Conservation (phyloP, 2,113 vertebrate genomes). For the Clupea harengus region DNA sequence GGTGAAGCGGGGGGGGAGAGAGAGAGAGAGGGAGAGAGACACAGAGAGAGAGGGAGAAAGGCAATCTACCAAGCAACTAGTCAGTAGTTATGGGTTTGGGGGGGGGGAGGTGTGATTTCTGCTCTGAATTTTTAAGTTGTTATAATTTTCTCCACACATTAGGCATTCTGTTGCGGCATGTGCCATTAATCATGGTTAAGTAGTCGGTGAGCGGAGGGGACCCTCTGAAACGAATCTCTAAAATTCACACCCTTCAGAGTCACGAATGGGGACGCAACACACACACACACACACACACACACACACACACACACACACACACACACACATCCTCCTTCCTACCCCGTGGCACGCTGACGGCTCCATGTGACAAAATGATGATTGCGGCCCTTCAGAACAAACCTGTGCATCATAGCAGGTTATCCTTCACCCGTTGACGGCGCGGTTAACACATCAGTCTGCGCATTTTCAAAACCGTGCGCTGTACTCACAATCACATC, state of each 20-base stretch:
- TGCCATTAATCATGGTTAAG: slow-evolving; percentile 54
- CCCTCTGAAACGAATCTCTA: slow-evolving; percentile 26
- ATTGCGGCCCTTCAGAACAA: slow-evolving; percentile 12
- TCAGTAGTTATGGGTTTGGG: slow-evolving; percentile 44
- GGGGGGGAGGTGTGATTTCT: background rate
- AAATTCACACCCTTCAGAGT: slow-evolving; percentile 33
- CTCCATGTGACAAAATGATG: background rate
- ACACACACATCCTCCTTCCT: background rate
- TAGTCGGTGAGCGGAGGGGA: slow-evolving; percentile 31
- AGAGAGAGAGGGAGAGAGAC: background rate
- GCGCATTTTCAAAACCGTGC: background rate
- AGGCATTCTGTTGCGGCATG: slow-evolving; percentile 46
- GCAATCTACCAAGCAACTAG: slow-evolving; percentile 38
- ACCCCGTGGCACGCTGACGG: background rate
- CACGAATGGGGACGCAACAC: slow-evolving; percentile 31
- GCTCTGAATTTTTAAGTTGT: slow-evolving; percentile 46
- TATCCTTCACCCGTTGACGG: background rate
- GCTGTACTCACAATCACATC: background rate
- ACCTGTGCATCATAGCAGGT: slow-evolving; percentile 3
- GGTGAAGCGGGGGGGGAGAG: background rate
- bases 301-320: slow-evolving; percentile 1
- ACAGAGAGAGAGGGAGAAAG: slow-evolving; percentile 28
- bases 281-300: slow-evolving; percentile 4
- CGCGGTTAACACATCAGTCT: background rate
- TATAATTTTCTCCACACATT: slow-evolving; percentile 40